Conservation (phyloP, 2,113 vertebrate species). For the Sterrhoptilus dennistouni region DNA sequence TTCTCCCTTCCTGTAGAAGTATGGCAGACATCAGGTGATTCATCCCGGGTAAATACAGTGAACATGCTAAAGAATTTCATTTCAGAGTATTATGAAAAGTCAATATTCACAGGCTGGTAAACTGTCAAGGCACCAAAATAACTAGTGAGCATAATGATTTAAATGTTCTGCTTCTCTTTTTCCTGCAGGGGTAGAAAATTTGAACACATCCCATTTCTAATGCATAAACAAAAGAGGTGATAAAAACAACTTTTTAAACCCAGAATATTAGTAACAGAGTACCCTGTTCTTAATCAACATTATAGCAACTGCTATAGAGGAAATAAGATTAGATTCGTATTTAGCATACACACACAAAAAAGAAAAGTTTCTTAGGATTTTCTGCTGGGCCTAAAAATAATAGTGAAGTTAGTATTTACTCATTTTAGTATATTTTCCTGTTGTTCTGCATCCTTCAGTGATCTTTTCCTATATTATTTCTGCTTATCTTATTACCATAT, state of each 20-base stretch:
- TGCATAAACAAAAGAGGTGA: neutral
- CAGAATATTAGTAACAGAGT: neutral
- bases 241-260: neutral
- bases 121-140: conserved; percentile 18
- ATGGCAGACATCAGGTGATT: neutral
- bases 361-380: neutral
- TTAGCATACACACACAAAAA: neutral
- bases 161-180: neutral
- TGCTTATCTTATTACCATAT: neutral
- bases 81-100: neutral
- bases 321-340: conserved; percentile 19
- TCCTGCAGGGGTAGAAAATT: neutral
- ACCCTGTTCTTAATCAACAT: neutral
- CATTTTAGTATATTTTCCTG: neutral
- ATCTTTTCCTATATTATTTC: neutral
- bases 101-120: neutral
- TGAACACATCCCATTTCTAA: neutral
- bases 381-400: neutral
- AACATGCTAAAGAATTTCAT: neutral
- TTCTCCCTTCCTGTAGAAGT: neutral
- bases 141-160: neutral
- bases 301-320: neutral
- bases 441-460: neutral
- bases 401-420: neutral
- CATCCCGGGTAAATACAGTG: neutral